Conservation (phyloP, 2,113 vertebrate genomes). For the Phrynosoma platyrhinos region DNA sequence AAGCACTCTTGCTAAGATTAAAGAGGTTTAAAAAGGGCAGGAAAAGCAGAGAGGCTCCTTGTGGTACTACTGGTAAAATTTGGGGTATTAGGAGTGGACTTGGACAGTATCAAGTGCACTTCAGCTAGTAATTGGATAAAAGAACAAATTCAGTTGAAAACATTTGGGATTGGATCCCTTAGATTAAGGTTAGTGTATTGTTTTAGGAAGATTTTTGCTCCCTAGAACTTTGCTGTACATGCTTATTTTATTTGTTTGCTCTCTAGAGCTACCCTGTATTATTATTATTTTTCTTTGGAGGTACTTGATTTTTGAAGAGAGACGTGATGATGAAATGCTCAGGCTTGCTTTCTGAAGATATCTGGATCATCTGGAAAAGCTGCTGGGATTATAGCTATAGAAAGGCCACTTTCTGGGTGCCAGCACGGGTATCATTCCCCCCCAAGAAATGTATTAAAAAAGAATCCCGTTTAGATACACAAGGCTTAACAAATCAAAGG, state of each 20-base stretch:
- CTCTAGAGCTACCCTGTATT: slow-evolving; percentile 46
- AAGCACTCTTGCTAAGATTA: no score
- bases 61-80: no score
- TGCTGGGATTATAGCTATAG: slow-evolving; percentile 35
- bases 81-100: no score
- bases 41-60: no score
- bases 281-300: slow-evolving; percentile 27
- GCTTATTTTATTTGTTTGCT: not conserved
- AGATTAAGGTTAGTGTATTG: slow-evolving; percentile 1
- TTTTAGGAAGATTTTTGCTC: not conserved
- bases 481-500: slow-evolving; percentile 39
- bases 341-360: slow-evolving; percentile 27
- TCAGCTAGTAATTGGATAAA: not conserved
- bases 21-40: no score
- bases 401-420: slow-evolving; percentile 41
- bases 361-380: not conserved
- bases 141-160: not conserved
- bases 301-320: slow-evolving; percentile 30
- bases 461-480: slow-evolving; percentile 25
- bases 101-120: no score
- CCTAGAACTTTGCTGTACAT: slow-evolving; percentile 17
- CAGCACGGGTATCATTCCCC: slow-evolving; percentile 17
- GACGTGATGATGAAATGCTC: slow-evolving; percentile 37
- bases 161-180: not conserved
- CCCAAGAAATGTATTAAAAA: not conserved